These are phyloP conservation scores for human DNA, from an alignment of 2,113 vertebrate genomes.

Conservation along the genomic window GRCh38 chrX:10931001-10931500, in stretches of 20 bases:
- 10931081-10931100: neutral
- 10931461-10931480: no score
- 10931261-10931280: neutral
- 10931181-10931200: neutral
- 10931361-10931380: no score
- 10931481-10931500: no score
- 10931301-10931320: neutral
- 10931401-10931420: no score
- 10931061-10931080: neutral
- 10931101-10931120: neutral
- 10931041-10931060: neutral
- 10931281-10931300: neutral
- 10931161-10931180: neutral
- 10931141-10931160: neutral
- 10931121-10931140: neutral
- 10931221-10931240: neutral
- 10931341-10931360: neutral
- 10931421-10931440: no score
- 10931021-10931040: neutral
- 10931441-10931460: no score
- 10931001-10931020: neutral
- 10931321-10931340: slow-evolving; percentile 1
- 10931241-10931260: neutral
- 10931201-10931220: neutral
- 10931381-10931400: no score